Evolutionary conservation across 1,140 invertebrate species (phyloP).

Genomic region (Cherax quadricarinatus): DNA sequence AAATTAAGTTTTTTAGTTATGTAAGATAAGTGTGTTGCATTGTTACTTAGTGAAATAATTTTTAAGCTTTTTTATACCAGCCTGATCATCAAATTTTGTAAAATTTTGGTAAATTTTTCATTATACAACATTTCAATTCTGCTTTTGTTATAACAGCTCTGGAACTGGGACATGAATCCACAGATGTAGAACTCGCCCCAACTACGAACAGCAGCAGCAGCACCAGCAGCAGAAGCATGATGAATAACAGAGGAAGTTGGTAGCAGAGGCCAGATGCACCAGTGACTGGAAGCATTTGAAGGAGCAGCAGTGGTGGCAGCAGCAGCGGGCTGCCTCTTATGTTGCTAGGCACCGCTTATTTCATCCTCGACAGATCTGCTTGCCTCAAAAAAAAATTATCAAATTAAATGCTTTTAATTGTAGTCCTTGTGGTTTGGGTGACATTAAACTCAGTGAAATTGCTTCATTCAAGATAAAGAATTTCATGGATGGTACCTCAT

Average conservation of each 20-base stretch:
- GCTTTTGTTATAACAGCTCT: constrained; percentile 24
- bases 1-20: too few relatives aligned
- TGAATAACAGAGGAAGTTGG: constrained; percentile 32
- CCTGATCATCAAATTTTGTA: too few relatives aligned
- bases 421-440: constrained; percentile 68
- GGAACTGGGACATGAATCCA: constrained; percentile 64
- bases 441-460: constrained; percentile 71
- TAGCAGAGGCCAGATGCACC: constrained; percentile 36
- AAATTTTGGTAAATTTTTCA: too few relatives aligned
- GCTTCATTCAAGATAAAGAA: constrained; percentile 62
- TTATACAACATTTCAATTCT: too few relatives aligned
- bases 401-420: constrained; percentile 64
- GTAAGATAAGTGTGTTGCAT: too few relatives aligned
- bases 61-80: too few relatives aligned
- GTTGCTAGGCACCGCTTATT: constrained; percentile 50
- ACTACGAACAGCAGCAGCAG: constrained; percentile 32
- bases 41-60: too few relatives aligned
- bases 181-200: constrained; percentile 48
- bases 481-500: constrained; percentile 52
- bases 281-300: constrained; percentile 22
- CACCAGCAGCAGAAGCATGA: constrained; percentile 17
- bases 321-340: constrained; percentile 53
- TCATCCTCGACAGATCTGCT: constrained; percentile 65
- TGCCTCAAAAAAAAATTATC: constrained; percentile 50
- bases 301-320: constrained; percentile 37